phyloP scores from a whole-genome alignment of 2,888 invertebrate species.

The Pachycephus smyrnensis region DNA sequence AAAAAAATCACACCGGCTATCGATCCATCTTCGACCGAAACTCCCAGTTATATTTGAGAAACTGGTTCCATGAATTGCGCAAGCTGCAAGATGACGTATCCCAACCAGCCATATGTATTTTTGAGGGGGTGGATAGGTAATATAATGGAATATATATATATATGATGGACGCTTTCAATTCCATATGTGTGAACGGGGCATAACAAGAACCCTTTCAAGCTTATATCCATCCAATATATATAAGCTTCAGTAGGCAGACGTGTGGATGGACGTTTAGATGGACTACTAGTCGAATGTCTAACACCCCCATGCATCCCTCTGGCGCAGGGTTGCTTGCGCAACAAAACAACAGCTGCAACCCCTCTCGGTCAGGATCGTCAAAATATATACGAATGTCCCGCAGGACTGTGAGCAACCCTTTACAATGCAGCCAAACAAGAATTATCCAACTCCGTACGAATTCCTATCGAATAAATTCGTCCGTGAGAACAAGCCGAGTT shows the following conservation, averaged over 20 bases:
- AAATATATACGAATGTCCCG: slow-evolving; percentile 38
- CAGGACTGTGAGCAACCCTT: not conserved
- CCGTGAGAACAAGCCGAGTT: too few species aligned
- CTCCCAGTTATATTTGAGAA: not conserved
- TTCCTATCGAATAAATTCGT: not conserved
- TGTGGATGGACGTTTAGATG: slow-evolving; percentile 45
- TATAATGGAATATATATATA: slow-evolving; percentile 46
- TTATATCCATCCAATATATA: slow-evolving; percentile 23
- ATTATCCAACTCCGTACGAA: not conserved
- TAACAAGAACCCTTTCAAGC: slow-evolving; percentile 55
- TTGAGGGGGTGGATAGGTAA: slow-evolving; percentile 58
- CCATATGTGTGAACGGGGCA: slow-evolving; percentile 54
- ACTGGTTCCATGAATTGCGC: slow-evolving; percentile 46
- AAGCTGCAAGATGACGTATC: slow-evolving; percentile 57
- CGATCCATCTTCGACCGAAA: too few species aligned
- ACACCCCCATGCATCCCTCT: slow-evolving; percentile 53
- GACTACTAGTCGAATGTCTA: slow-evolving; percentile 30
- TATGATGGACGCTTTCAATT: slow-evolving; percentile 47
- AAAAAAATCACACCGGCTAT: not conserved
- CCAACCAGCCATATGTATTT: slow-evolving; percentile 48
- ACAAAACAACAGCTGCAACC: slow-evolving; percentile 65
- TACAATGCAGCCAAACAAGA: not conserved
- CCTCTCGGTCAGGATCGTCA: slow-evolving; percentile 46
- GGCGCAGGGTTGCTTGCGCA: slow-evolving; percentile 53
- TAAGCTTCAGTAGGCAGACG: slow-evolving; percentile 27